These are phyloP conservation scores for Eufriesea mexicana DNA, from an alignment of 1,140 invertebrate species.

Conservation along the genomic window DNA sequence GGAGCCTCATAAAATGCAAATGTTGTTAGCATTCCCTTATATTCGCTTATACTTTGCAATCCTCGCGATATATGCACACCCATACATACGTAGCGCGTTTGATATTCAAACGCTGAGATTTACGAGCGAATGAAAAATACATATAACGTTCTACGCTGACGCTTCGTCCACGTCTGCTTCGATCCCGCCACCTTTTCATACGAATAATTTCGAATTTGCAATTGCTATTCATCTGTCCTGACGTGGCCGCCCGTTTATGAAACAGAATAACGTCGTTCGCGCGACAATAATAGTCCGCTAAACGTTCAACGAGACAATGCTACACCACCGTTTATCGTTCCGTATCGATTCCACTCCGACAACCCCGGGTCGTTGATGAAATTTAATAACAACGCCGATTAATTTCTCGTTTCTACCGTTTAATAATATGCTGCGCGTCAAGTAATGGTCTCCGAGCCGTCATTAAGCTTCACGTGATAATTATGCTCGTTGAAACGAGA, in stretches of 20 bases:
- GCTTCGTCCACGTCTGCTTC: conserved; percentile 36
- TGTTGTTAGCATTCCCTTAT: conserved; percentile 65
- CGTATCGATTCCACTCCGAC: neutral
- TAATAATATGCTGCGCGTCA: no score
- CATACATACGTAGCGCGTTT: conserved; percentile 47
- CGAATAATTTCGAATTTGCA: conserved; percentile 43
- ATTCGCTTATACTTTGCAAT: conserved; percentile 55
- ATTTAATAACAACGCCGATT: neutral
- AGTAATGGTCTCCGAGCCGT: no score
- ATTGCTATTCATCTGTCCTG: conserved; percentile 29
- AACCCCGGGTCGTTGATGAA: no score
- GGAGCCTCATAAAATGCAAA: conserved; percentile 68
- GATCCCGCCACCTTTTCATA: conserved; percentile 29
- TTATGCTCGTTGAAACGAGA: no score
- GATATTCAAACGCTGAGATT: conserved; percentile 66
- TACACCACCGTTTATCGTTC: neutral
- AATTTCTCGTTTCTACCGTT: neutral
- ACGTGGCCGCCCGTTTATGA: conserved; percentile 3
- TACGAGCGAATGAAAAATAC: conserved; percentile 60
- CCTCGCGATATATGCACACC: conserved; percentile 54
- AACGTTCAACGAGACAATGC: neutral
- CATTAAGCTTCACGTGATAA: no score
- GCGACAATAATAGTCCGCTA: neutral
- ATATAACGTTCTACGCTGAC: conserved; percentile 38
- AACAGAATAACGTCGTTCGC: neutral